Conservation (phyloP, 2,113 vertebrate species). For the Antennarius striatus region DNA sequence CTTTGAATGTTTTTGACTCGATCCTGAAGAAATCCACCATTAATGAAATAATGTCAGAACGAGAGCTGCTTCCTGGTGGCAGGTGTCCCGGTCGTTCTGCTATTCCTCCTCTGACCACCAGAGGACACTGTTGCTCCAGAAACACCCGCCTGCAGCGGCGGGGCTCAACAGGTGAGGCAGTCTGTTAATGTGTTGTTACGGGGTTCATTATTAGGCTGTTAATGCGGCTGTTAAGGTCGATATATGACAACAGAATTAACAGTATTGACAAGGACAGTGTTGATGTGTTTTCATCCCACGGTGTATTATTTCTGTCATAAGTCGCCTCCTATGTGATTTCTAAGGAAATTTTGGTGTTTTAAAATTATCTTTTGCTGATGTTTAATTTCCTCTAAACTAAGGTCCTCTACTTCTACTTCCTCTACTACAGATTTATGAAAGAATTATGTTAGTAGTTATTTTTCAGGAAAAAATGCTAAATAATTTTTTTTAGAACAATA, state of each 20-base stretch:
- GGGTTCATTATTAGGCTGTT: constrained; percentile 21
- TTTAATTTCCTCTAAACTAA: no score
- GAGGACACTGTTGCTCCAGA: constrained; percentile 75
- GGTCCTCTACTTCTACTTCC: no score
- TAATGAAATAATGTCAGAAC: no score
- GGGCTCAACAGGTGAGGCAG: constrained; percentile 68
- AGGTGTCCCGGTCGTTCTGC: background rate
- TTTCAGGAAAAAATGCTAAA: no score
- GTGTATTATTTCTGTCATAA: no score
- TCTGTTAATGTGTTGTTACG: constrained; percentile 5
- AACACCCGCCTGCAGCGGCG: background rate
- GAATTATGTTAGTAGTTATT: background rate
- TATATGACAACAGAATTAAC: constrained; percentile 12
- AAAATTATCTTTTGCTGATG: no score
- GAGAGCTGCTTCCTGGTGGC: no score
- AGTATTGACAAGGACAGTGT: background rate
- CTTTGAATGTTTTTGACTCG: no score
- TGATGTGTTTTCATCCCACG: background rate
- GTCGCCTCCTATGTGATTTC: no score
- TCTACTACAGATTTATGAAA: no score
- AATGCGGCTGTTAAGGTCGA: constrained; percentile 33
- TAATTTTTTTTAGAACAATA: background rate
- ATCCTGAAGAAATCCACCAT: no score
- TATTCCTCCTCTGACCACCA: constrained; percentile 47
- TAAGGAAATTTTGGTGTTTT: no score